Evolutionary conservation across 2,113 vertebrate genomes (phyloP), one percentile per base, ranked within the genome.

Genomic region (Tylochromis polylepis): DNA sequence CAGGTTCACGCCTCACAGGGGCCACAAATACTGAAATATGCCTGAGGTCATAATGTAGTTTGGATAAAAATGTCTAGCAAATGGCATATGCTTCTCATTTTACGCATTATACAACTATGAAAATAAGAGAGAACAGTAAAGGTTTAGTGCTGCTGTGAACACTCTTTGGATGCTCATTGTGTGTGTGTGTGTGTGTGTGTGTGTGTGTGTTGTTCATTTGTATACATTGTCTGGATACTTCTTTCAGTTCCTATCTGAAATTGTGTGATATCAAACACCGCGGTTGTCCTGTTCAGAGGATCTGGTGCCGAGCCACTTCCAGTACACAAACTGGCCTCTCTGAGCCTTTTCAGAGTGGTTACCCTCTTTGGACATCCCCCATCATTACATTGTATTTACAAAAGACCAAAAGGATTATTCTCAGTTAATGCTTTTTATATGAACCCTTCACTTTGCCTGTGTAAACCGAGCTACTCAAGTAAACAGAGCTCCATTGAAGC

Each of bases 311-410:
- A 92, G 72, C 41, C 56, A 10, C 67, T 53, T 82, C 72, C 82
- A 67, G 83, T 72, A 65, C 86, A 78, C 62, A 90, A 72, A 88
- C 81, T 80, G 46, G 59, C 79, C 59, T 85, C 60, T 79, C 49
- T 83, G 80, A 93, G 65, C 82, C 60, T 88, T 87, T 90, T 89
- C 55, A 83, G 78, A 89, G 77, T 38, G 72, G 53, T 83, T 84
- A 67, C 60, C 85, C 87, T 89, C 81, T 83, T 72, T 90, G 89
- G 85, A 89, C 86, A 85, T 79, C 87, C 83, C 87, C 85, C 85
- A 24, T 93, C 86, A 93, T 91, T 93, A 92, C 90, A 92, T 91
- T 87, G 86, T 94, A 93, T 94, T 94, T 93, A 93, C 92, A 81
- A 90, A 91, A 91, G 91, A 93, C 83, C 85, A 60, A 82, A 89